Conservation (phyloP, 1,140 invertebrate genomes). For the Conus betulinus region DNA sequence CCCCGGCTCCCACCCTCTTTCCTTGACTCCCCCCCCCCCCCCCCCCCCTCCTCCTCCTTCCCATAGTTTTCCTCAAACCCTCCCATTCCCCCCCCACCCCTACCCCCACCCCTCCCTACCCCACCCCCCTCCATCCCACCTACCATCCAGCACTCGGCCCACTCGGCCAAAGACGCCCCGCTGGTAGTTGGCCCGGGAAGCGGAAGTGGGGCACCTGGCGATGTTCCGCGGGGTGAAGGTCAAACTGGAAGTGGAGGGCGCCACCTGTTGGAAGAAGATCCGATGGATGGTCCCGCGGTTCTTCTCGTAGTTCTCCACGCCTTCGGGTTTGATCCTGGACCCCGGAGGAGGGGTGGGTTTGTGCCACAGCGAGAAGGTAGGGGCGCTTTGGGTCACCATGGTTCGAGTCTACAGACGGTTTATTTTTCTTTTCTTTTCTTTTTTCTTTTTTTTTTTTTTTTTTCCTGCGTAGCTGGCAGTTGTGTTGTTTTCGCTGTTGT, state of each 20-base stretch:
- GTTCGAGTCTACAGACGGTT: not conserved
- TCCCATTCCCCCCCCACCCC: no score
- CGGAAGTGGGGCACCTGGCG: constrained; percentile 60
- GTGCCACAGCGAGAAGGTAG: constrained; percentile 43
- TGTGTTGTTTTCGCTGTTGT: no score
- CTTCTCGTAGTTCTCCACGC: constrained; percentile 48
- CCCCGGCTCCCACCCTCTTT: no score
- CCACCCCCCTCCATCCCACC: no score
- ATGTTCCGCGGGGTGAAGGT: constrained; percentile 49
- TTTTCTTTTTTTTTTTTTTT: no score
- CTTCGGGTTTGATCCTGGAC: constrained; percentile 61
- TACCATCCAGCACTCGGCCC: constrained; percentile 55
- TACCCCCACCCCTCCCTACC: no score
- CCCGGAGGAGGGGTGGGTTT: constrained; percentile 48
- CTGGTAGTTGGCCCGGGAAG: constrained; percentile 54
- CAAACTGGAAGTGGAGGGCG: constrained; percentile 21
- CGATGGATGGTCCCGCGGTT: constrained; percentile 57
- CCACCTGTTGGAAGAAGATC: constrained; percentile 39
- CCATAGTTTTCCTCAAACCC: no score
- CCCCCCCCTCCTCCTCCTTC: no score
- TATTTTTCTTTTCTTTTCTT: no score
- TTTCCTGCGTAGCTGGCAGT: no score
- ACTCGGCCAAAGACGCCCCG: constrained; percentile 57
- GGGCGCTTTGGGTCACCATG: constrained; percentile 32
- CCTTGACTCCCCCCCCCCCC: no score